phyloP scores from a whole-genome alignment of 2,113 vertebrate genomes.

The Corythaixoides concolor region DNA sequence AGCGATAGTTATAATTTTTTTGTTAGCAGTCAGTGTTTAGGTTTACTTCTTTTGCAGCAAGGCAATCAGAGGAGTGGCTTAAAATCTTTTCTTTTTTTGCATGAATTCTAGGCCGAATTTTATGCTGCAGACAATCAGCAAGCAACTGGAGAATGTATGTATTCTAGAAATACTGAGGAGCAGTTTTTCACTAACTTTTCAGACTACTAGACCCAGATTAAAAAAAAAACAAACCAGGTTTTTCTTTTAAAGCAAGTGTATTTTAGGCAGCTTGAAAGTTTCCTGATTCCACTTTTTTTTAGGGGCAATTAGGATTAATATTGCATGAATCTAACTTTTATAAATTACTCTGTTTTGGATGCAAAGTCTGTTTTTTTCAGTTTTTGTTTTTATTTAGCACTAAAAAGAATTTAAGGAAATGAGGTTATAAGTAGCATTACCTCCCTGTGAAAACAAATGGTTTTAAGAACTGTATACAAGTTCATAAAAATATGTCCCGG shows the following conservation, averaged over 20 bases:
- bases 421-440: conserved; percentile 40
- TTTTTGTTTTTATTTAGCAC: conserved; percentile 51
- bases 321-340: background rate
- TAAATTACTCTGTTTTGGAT: conserved; percentile 37
- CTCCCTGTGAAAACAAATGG: background rate
- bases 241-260: background rate
- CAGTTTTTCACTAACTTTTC: background rate
- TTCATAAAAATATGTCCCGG: background rate
- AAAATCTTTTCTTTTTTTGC: background rate
- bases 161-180: background rate
- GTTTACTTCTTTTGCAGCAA: background rate
- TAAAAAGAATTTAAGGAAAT: conserved; percentile 46
- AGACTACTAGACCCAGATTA: background rate
- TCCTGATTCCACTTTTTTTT: background rate
- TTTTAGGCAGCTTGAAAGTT: background rate
- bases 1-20: background rate
- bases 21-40: background rate
- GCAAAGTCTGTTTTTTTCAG: conserved; percentile 9
- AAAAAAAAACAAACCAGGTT: background rate
- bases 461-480: background rate
- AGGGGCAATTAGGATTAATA: conserved; percentile 1
- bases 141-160: background rate
- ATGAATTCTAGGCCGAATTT: background rate
- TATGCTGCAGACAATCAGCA: background rate
- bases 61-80: background rate